Conservation (phyloP, 1,140 invertebrate genomes). For the Drosophila pachea region DNA sequence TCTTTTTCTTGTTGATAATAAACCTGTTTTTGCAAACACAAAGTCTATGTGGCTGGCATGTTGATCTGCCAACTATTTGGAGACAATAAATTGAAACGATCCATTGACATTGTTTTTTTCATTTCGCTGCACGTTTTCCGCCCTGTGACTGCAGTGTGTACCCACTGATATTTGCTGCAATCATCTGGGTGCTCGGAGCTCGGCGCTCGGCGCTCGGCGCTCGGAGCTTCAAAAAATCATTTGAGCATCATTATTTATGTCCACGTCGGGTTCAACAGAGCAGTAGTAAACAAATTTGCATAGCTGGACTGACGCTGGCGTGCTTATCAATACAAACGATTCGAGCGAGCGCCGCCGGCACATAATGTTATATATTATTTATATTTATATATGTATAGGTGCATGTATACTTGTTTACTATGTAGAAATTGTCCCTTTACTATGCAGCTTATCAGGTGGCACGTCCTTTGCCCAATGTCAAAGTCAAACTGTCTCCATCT, state of each 20-base stretch:
- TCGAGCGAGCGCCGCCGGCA: slow-evolving; percentile 41
- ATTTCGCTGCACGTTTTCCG: not conserved
- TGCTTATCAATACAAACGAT: slow-evolving; percentile 60
- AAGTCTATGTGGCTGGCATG: not conserved
- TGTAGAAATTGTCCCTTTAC: not conserved
- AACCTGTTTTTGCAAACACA: not conserved
- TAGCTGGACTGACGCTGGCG: slow-evolving; percentile 34
- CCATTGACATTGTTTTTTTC: slow-evolving; percentile 2
- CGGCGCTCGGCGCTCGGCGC: no score
- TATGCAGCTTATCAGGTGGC: slow-evolving; percentile 31
- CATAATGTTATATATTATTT: no score
- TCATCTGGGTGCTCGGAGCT: no score
- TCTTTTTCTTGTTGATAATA: not conserved
- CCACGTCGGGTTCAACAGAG: slow-evolving; percentile 6
- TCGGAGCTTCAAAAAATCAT: slow-evolving; percentile 5
- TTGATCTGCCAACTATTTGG: not conserved
- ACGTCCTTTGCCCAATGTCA: slow-evolving; percentile 68
- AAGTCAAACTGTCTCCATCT: slow-evolving; percentile 37
- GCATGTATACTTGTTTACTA: no score
- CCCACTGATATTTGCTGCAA: slow-evolving; percentile 4
- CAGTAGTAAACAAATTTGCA: slow-evolving; percentile 51
- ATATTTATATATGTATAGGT: no score
- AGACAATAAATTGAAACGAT: slow-evolving; percentile 9
- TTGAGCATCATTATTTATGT: slow-evolving; percentile 30
- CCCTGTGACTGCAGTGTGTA: slow-evolving; percentile 5